A percentile compares a stretch with the other conserved stretches of the same genome.
These are phyloP conservation scores for Nothocercus nigrocapillus DNA, from an alignment of 2,113 vertebrate species.

Conservation along the genomic window DNA sequence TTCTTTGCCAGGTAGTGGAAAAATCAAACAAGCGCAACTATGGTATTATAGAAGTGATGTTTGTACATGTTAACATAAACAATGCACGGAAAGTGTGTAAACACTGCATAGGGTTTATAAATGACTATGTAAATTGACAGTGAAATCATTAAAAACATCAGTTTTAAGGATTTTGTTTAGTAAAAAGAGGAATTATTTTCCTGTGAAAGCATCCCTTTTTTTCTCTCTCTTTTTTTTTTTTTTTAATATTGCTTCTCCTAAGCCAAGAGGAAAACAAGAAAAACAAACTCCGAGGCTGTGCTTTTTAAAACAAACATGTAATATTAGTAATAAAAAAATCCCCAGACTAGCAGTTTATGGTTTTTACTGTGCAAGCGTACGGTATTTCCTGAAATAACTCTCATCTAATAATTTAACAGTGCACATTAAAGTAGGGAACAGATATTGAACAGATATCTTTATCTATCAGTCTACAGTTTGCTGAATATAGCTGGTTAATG, in stretches of 20 bases:
- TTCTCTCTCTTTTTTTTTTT: background rate
- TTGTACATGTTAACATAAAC: background rate
- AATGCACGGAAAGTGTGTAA: background rate
- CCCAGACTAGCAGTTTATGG: rapidly evolving
- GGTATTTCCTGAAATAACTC: background rate
- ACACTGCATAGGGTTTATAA: background rate
- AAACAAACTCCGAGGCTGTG: background rate
- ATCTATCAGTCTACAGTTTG: background rate
- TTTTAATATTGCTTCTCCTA: background rate
- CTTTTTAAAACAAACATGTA: background rate
- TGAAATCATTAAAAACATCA: background rate
- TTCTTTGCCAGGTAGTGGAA: background rate
- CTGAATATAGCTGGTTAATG: background rate
- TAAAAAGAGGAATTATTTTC: background rate
- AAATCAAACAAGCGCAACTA: background rate
- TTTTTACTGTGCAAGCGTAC: background rate
- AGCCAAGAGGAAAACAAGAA: background rate
- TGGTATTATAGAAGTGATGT: background rate
- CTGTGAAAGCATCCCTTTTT: background rate
- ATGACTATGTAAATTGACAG: background rate
- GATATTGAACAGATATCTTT: background rate
- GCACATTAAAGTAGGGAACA: background rate
- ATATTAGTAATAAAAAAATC: background rate
- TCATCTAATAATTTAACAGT: background rate
- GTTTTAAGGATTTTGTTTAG: background rate